Evolutionary conservation across 2,113 vertebrate species (phyloP), one percentile per base, ranked within the genome.

Genomic region (Notarius lentiginosus): DNA sequence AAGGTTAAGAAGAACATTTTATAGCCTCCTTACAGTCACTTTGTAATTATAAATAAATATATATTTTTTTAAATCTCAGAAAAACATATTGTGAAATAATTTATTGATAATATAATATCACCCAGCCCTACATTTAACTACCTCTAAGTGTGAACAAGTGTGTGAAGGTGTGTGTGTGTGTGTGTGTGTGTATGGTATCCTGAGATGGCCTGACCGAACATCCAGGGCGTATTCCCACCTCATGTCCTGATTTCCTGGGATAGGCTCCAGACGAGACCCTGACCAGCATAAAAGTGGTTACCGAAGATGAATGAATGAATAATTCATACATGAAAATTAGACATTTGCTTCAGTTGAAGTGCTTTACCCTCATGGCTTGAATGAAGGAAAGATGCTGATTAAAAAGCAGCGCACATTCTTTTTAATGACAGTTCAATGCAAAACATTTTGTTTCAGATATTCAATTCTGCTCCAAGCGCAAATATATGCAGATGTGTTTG

Each of bases 221-320:
- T 76, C 10, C 72, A 76, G 73, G 73, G 73, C n/a, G 49, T 53
- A n/a, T 76, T 76, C 73, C 22, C 73, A 76, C 49, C 47, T 76
- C 11, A 0, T 76, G 20, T 5, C 10, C 22, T 12, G 20, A 41
- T 30, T 72, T 72, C 20, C 4, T 41, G 34, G 7, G 8, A 72
- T 30, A 68, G 11, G 0, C 15, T 73, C 17, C 34, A 8, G 68
- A 72, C 30, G 15, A 51, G 73, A 53, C 22, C 10, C 22, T 53
- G 73, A 73, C 70, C 68, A 47, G 70, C 70, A 47, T 73, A 73
- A 47, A 41, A 53, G 73, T 76, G 22, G 47, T 76, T 76, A 14
- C 49, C 53, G 49, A 51, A 76, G 20, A 51, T 53, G 24, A 51
- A n/a, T 53, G 47, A 53, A 49, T 76, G 12, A 51, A 76, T 76